Evolutionary conservation across 2,113 vertebrate species (phyloP).

Genomic region (Sorex fumeus): DNA sequence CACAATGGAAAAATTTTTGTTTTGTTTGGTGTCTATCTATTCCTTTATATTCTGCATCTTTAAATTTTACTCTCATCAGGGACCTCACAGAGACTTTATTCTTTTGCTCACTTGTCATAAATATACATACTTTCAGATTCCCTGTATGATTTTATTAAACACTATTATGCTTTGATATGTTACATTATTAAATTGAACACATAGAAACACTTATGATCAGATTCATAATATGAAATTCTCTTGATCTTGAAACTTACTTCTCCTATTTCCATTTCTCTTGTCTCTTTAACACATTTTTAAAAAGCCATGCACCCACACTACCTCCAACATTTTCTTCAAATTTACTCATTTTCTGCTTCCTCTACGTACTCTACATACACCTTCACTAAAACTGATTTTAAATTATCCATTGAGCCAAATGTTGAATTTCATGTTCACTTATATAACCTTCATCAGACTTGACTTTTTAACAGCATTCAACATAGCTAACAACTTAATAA

Average conservation of each 20-base stretch:
- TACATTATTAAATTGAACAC: neutral
- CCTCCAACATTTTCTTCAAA: neutral
- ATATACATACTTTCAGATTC: neutral
- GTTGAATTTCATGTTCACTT: neutral
- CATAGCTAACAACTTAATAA: neutral
- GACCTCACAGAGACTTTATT: neutral
- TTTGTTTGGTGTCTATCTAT: neutral
- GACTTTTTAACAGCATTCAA: neutral
- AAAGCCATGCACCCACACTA: neutral
- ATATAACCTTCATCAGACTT: neutral
- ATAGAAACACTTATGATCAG: neutral
- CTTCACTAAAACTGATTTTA: neutral
- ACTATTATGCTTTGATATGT: neutral
- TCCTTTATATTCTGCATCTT: neutral
- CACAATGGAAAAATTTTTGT: neutral
- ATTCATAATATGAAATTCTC: neutral
- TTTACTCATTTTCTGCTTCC: neutral
- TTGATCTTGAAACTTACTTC: neutral
- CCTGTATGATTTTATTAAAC: neutral
- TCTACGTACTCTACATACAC: neutral
- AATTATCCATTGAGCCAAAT: neutral
- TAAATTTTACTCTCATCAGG: neutral
- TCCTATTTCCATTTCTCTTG: conserved; percentile 1
- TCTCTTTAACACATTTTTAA: neutral
- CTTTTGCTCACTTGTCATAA: neutral